phyloP scores from a whole-genome alignment of 2,888 invertebrate species.

The Yponomeuta cagnagella region DNA sequence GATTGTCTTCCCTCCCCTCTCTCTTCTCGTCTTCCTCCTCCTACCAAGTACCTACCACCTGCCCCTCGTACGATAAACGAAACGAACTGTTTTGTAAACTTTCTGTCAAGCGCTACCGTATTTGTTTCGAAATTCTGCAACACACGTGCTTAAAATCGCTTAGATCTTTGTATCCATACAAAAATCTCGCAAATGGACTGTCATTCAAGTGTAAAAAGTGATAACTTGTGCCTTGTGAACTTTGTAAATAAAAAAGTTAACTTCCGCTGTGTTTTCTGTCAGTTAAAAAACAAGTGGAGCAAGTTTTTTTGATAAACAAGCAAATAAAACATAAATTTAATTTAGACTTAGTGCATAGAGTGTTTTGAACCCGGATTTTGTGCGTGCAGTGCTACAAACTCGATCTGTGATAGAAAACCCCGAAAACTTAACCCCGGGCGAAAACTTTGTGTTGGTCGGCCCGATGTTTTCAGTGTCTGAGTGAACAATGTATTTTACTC shows the following conservation, averaged over 20 bases:
- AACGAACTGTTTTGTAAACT: conserved; percentile 44
- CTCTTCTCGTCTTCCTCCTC: neutral
- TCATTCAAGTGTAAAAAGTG: neutral
- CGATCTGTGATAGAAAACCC: neutral
- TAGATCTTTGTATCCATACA: neutral
- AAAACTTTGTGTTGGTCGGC: neutral
- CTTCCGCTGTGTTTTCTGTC: neutral
- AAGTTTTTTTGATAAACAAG: conserved; percentile 9
- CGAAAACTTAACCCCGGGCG: neutral
- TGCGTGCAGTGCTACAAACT: conserved; percentile 17
- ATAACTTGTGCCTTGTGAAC: neutral
- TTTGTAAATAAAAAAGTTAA: neutral
- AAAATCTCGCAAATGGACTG: neutral
- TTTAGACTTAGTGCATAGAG: conserved; percentile 21
- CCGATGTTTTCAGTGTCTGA: neutral
- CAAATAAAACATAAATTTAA: conserved; percentile 17
- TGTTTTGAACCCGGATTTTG: conserved; percentile 21
- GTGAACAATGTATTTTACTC: neutral
- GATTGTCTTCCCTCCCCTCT: too few species aligned
- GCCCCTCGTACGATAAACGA: conserved; percentile 18
- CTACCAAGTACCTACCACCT: neutral
- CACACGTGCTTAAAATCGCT: conserved; percentile 25
- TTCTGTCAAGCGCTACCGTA: conserved; percentile 36
- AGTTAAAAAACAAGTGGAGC: neutral
- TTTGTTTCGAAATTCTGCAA: neutral